phyloP scores from a whole-genome alignment of 2,113 vertebrate species.

The Larimichthys crocea region DNA sequence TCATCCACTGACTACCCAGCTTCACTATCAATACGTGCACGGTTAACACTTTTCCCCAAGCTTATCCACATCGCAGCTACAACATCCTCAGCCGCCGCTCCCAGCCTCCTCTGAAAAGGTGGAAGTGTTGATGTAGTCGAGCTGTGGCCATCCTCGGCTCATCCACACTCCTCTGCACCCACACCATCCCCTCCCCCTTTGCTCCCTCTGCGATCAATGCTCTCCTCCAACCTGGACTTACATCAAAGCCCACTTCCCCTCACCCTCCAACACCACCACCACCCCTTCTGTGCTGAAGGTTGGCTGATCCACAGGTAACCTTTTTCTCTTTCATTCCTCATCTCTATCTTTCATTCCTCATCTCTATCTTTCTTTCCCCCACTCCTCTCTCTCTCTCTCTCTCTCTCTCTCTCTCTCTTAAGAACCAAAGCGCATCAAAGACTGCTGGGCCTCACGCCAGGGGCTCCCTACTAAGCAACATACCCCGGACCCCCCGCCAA shows the following conservation, averaged over 20 bases:
- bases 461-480: slow-evolving; percentile 79
- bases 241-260: slow-evolving; percentile 77
- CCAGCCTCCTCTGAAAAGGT: slow-evolving; percentile 37
- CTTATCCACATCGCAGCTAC: slow-evolving; percentile 44
- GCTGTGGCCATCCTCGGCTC: slow-evolving; percentile 52
- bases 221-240: slow-evolving; percentile 80
- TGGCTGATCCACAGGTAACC: slow-evolving; percentile 84
- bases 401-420: slow-evolving; percentile 41
- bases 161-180: slow-evolving; percentile 51
- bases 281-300: slow-evolving; percentile 68
- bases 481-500: slow-evolving; percentile 71
- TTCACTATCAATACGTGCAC: slow-evolving; percentile 35
- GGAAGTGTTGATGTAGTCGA: slow-evolving; percentile 58
- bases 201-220: slow-evolving; percentile 75
- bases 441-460: slow-evolving; percentile 89
- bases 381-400: slow-evolving; percentile 9
- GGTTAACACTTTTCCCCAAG: slow-evolving; percentile 66
- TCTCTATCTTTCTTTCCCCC: background rate
- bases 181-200: slow-evolving; percentile 35
- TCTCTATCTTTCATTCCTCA: slow-evolving; percentile 62
- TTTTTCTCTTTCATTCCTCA: slow-evolving; percentile 81
- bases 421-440: slow-evolving; percentile 83
- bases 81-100: slow-evolving; percentile 42
- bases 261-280: slow-evolving; percentile 47
- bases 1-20: slow-evolving; percentile 60